A percentile compares a stretch with the other conserved stretches of the same genome.
phyloP scores from a whole-genome alignment of 2,797 vertebrate species.

The Thalassophryne amazonica region DNA sequence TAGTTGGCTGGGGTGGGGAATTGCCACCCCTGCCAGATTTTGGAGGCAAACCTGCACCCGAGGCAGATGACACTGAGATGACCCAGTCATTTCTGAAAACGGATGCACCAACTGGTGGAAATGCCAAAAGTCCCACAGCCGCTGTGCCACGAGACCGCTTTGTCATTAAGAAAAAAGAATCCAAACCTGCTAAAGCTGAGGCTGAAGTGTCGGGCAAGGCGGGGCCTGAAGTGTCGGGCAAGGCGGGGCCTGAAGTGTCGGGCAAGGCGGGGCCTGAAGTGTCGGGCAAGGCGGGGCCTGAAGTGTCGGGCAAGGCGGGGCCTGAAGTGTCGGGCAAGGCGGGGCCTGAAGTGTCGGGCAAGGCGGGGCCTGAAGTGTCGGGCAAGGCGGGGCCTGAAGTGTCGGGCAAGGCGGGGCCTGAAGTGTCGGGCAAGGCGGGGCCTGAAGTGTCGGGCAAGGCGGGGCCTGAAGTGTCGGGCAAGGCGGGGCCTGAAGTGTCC shows the following conservation, averaged over 20 bases:
- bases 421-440: slow-evolving; percentile 7
- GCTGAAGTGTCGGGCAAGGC: too few species aligned
- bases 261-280: slow-evolving; percentile 14
- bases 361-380: slow-evolving; percentile 14
- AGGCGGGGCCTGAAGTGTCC: slow-evolving; percentile 14
- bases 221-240: slow-evolving; percentile 9
- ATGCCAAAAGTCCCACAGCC: slow-evolving; percentile 66
- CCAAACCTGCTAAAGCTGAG: slow-evolving; percentile 68
- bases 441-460: slow-evolving; percentile 9
- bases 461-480: slow-evolving; percentile 9
- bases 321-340: slow-evolving; percentile 9
- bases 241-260: slow-evolving; percentile 14
- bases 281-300: neutral
- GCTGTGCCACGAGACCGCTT: slow-evolving; percentile 74
- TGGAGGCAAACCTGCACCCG: slow-evolving; percentile 75
- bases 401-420: neutral
- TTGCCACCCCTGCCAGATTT: slow-evolving; percentile 84
- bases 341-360: slow-evolving; percentile 9
- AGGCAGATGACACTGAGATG: slow-evolving; percentile 80
- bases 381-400: slow-evolving; percentile 14
- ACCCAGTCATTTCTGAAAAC: slow-evolving; percentile 58
- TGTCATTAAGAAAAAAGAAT: slow-evolving; percentile 81
- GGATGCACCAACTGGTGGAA: slow-evolving; percentile 47
- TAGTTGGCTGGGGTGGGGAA: slow-evolving; percentile 92
- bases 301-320: slow-evolving; percentile 7